phyloP scores from a whole-genome alignment of 2,113 vertebrate genomes.

The Neogobius melanostomus region DNA sequence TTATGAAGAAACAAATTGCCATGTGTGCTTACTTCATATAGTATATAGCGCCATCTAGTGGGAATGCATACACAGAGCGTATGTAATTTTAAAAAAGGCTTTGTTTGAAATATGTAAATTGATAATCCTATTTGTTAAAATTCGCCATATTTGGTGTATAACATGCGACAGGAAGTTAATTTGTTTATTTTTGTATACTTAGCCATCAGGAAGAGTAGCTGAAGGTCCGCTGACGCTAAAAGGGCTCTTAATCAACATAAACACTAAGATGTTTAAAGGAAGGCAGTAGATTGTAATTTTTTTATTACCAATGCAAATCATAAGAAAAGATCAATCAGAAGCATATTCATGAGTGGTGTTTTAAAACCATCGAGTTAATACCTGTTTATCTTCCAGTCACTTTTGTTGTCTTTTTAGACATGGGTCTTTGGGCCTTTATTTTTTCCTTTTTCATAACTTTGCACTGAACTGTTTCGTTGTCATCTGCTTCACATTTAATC shows the following conservation, averaged over 20 bases:
- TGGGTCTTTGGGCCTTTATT: conserved; percentile 15
- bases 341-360: background rate
- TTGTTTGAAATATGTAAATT: too few species aligned
- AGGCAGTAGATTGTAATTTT: background rate
- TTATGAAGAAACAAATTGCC: too few species aligned
- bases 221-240: too few species aligned
- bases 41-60: conserved; percentile 53
- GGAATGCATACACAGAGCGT: background rate
- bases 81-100: too few species aligned
- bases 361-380: background rate
- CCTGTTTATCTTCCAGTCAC: conserved; percentile 19
- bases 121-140: too few species aligned
- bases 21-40: background rate
- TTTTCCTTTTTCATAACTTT: conserved; percentile 31
- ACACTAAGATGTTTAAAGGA: too few species aligned
- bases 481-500: conserved; percentile 32
- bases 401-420: conserved; percentile 36
- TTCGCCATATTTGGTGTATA: too few species aligned
- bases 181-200: too few species aligned
- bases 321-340: background rate
- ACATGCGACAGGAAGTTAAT: too few species aligned
- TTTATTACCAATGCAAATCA: background rate
- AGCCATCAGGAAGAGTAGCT: too few species aligned
- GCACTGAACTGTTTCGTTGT: background rate
- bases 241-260: too few species aligned